Evolutionary conservation across 1,140 invertebrate genomes (phyloP), one percentile per base, ranked within the genome.

Genomic region (Chymomyza costata): DNA sequence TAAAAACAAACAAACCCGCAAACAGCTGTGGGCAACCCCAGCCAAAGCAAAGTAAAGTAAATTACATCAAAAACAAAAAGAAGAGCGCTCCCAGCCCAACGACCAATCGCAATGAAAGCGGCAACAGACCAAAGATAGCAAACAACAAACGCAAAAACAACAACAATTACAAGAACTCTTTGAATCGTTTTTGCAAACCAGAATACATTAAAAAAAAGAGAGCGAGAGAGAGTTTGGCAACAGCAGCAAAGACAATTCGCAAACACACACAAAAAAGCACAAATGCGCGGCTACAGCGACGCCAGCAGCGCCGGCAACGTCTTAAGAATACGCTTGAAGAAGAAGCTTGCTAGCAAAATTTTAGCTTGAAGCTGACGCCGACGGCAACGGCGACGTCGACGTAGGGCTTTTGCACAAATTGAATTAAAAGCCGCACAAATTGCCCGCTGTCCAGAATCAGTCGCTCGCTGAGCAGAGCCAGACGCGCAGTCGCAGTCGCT

Each of bases 21-120:
- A 74, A 66, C 71, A 78, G 71, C 71, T 76, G 73, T 55, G 69
- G 65, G 70, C 60, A 68, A 54, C 46, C 65, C 60, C 49, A 30
- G 48, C 11, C n/a, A 62, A 51, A 10, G 5, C 56, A 62, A 67
- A 71, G 64, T 61, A 61, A 64, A 44, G 35, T 6, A 18, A 45
- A 52, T 17, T 30, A 35, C 17, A 45, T 58, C 65, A 58, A 51
- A 71, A 39, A 55, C 47, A 69, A 69, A 50, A 78, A 59, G 41
- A 50, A 53, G 43, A 54, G 32, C 34, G 15, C 14, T 16, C 3
- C 32, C 35, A 17, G 35, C 32, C 13, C 3, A n/a, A 34, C 3
- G 32, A 34, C 13, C 32, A 10, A 34, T 34, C 8, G 11, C 32
- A 34, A 34, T 34, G 32, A 34, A 34, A 34, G 32, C 13, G 8